Conservation (phyloP, 2,113 vertebrate species). For the Okapia johnstoni region DNA sequence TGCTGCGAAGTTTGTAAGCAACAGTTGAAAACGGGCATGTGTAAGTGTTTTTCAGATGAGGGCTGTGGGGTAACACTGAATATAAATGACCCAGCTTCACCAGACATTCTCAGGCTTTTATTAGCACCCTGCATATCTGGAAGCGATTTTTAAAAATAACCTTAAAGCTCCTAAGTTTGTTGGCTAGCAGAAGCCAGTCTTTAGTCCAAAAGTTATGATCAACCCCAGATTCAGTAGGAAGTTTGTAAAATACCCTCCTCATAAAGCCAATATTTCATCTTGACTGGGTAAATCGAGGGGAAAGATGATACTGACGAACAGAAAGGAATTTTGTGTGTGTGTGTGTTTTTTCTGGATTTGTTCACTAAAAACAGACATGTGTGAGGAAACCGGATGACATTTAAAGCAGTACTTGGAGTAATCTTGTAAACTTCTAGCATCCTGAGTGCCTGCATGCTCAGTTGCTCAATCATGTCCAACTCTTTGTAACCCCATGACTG, state of each 20-base stretch:
- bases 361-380: fast-evolving
- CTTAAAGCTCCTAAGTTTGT: background rate
- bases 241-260: background rate
- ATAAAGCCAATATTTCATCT: background rate
- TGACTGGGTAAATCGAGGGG: fast-evolving
- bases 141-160: background rate
- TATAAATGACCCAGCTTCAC: background rate
- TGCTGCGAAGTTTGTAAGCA: background rate
- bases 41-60: background rate
- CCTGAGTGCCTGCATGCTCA: background rate
- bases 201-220: background rate
- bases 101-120: background rate
- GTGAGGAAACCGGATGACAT: background rate
- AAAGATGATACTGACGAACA: fast-evolving
- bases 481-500: background rate
- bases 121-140: background rate
- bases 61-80: background rate
- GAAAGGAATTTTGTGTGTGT: fast-evolving
- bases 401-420: background rate
- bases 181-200: background rate
- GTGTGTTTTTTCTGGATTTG: background rate
- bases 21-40: background rate
- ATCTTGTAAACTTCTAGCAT: fast-evolving
- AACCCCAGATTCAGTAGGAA: background rate
- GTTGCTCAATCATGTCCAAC: background rate